phyloP scores from a whole-genome alignment of 2,888 invertebrate species.

The Eilema depressum region DNA sequence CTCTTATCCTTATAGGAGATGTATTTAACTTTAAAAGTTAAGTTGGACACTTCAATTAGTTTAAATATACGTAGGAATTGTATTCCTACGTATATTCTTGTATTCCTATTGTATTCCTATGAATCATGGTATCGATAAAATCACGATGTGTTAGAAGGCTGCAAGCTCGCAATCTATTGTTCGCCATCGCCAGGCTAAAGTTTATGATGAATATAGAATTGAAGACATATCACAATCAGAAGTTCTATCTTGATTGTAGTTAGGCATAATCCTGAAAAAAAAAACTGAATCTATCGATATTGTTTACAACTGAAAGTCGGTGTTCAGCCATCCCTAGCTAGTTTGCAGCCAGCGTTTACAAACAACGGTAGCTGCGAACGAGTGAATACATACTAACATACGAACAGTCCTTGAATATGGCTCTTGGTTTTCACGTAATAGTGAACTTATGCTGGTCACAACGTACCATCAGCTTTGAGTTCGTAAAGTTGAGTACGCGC shows the following conservation, averaged over 20 bases:
- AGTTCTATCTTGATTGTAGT: neutral
- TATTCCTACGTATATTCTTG: no score
- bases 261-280: neutral
- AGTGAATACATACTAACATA: conserved; percentile 66
- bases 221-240: neutral
- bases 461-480: neutral
- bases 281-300: conserved; percentile 54
- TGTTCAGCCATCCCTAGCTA: conserved; percentile 60
- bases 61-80: no score
- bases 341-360: conserved; percentile 75
- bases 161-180: neutral
- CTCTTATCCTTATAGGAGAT: no score
- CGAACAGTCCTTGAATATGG: conserved; percentile 63
- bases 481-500: neutral
- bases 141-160: no score
- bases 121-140: neutral
- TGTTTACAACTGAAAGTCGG: conserved; percentile 55
- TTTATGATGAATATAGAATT: neutral
- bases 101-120: no score
- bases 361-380: conserved; percentile 73
- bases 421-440: conserved; percentile 61
- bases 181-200: neutral
- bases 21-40: no score
- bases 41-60: no score
- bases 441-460: conserved; percentile 23